These are phyloP conservation scores for Sclerodermus sp. DNA, from an alignment of 2,888 invertebrate genomes.

Conservation along the genomic window DNA sequence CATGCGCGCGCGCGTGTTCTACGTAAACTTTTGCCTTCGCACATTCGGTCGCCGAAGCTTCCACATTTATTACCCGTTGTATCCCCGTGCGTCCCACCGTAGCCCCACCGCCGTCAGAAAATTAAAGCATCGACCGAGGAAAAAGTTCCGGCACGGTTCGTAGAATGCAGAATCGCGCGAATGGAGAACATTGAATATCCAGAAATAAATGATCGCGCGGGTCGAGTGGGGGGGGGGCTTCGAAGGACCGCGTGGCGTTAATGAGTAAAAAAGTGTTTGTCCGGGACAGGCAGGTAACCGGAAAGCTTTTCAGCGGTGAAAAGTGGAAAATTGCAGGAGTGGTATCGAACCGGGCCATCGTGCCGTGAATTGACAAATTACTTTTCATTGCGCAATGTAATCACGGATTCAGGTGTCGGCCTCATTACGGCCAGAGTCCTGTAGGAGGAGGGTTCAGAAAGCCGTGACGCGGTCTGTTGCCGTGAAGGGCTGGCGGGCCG, in stretches of 20 bases:
- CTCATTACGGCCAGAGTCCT: constrained; percentile 37
- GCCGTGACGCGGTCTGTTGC: constrained; percentile 25
- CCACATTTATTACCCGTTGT: constrained; percentile 39
- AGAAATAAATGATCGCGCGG: background rate
- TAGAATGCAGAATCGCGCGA: too few relatives aligned
- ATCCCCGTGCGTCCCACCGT: too few relatives aligned
- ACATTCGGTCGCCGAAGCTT: constrained; percentile 34
- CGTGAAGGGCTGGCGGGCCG: constrained; percentile 7
- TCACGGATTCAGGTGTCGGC: constrained; percentile 43
- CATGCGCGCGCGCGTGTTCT: constrained; percentile 6
- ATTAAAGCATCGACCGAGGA: too few relatives aligned
- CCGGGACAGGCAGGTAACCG: constrained; percentile 1
- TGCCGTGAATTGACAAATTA: constrained; percentile 40
- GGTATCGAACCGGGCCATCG: constrained; percentile 35
- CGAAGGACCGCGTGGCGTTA: background rate
- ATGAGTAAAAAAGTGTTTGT: constrained; percentile 3
- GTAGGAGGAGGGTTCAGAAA: constrained; percentile 23
- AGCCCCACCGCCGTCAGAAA: too few relatives aligned
- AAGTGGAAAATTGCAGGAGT: constrained; percentile 32
- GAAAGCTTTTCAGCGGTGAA: constrained; percentile 28
- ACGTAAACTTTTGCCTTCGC: constrained; percentile 6
- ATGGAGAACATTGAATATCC: too few relatives aligned
- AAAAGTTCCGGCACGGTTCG: too few relatives aligned
- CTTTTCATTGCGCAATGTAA: constrained; percentile 44
- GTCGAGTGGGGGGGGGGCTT: background rate